Percentiles rank a stretch among this genome's conserved stretches.
Evolutionary conservation across 1,140 invertebrate species (phyloP).

Genomic region (Drosophila orosa): DNA sequence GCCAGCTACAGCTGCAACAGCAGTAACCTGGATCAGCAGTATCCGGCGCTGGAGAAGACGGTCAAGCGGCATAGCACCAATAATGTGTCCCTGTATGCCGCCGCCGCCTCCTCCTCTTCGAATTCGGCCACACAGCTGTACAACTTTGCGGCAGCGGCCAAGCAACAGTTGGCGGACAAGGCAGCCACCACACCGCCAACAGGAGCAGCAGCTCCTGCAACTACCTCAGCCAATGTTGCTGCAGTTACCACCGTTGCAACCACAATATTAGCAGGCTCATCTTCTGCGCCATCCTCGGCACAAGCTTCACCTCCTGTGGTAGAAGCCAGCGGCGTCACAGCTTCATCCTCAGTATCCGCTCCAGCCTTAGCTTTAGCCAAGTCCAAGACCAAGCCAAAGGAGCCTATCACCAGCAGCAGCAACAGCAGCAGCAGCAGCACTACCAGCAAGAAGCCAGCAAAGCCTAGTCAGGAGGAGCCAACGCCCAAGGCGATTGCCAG

Average conservation of each 20-base stretch:
- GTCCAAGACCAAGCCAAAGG: slow-evolving; percentile 52
- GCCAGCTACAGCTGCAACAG: slow-evolving; percentile 73
- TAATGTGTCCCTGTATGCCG: slow-evolving; percentile 53
- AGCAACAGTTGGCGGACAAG: slow-evolving; percentile 54
- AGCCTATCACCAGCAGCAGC: slow-evolving; percentile 30
- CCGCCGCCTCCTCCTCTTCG: slow-evolving; percentile 3
- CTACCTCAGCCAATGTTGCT: slow-evolving; percentile 33
- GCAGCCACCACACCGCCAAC: slow-evolving; percentile 7
- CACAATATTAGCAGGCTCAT: neutral
- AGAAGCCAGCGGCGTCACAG: neutral
- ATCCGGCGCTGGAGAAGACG: slow-evolving; percentile 83
- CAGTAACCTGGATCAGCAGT: slow-evolving; percentile 80
- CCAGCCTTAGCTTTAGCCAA: slow-evolving; percentile 22
- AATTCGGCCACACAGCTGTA: slow-evolving; percentile 39
- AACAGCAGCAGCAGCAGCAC: slow-evolving; percentile 10
- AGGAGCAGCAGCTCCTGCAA: slow-evolving; percentile 10
- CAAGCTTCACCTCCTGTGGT: neutral
- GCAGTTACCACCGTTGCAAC: neutral
- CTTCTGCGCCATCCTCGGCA: slow-evolving; percentile 29
- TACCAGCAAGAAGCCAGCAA: slow-evolving; percentile 31
- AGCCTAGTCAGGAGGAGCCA: slow-evolving; percentile 52
- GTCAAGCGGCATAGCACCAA: slow-evolving; percentile 80
- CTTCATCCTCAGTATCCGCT: neutral
- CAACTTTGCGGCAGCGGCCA: slow-evolving; percentile 74
- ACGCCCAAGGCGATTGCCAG: slow-evolving; percentile 10